phyloP scores from a whole-genome alignment of 2,797 vertebrate species.

The Ctenopoma multispine region DNA sequence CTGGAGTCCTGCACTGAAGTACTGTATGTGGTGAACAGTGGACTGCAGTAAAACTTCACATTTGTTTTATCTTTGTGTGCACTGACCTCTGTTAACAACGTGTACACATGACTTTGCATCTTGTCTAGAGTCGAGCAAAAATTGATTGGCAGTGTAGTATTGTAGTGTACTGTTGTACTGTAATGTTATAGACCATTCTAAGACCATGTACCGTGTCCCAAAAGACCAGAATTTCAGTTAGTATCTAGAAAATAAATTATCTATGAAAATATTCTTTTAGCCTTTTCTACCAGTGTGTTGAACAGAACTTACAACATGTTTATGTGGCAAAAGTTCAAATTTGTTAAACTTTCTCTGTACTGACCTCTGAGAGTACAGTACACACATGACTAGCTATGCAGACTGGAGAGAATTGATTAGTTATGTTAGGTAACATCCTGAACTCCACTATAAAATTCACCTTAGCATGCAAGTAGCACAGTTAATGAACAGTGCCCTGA shows the following conservation, averaged over 20 bases:
- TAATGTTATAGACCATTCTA: not conserved
- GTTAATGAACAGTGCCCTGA: not conserved
- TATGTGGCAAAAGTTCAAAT: conserved; percentile 4
- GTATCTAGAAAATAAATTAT: too few species aligned
- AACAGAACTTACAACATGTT: not conserved
- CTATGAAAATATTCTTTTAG: not conserved
- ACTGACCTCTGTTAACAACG: not conserved
- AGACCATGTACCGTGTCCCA: not conserved
- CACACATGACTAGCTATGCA: not conserved
- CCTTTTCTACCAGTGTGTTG: not conserved
- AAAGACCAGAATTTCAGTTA: too few species aligned
- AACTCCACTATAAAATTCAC: not conserved
- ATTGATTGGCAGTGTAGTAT: not conserved
- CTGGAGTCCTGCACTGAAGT: not conserved
- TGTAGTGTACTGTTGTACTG: not conserved
- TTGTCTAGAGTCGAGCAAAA: not conserved
- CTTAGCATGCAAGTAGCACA: not conserved
- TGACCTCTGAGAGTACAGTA: not conserved
- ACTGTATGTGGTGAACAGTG: not conserved
- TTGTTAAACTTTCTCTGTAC: not conserved
- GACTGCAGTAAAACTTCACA: not conserved
- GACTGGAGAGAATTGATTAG: not conserved
- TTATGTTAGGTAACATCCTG: not conserved
- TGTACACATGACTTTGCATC: not conserved
- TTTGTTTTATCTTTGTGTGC: conserved; percentile 8